Conservation (phyloP, 2,888 invertebrate species). For the Caenorhabditis macrosperma region DNA sequence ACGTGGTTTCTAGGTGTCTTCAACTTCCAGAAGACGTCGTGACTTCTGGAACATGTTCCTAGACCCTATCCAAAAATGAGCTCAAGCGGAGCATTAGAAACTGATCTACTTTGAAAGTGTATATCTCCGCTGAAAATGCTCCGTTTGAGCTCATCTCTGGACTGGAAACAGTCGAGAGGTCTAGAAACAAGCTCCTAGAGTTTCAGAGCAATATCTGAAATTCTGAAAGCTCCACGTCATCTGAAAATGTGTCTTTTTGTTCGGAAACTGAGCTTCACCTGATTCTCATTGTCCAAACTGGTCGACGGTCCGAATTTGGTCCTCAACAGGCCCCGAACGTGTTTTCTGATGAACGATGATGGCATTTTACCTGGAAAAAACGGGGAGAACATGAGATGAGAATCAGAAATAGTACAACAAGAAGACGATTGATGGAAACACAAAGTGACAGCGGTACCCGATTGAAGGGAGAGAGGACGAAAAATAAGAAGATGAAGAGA, state of each 20-base stretch:
- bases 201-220: too few species aligned
- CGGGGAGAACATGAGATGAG: not conserved
- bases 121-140: too few species aligned
- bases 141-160: too few species aligned
- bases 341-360: constrained; percentile 74
- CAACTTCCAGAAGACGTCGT: too few species aligned
- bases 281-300: constrained; percentile 56
- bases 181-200: too few species aligned
- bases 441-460: constrained; percentile 21
- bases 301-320: constrained; percentile 72
- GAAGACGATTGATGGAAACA: constrained; percentile 11
- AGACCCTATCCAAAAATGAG: too few species aligned
- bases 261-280: constrained; percentile 14
- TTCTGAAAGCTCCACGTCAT: too few species aligned
- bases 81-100: too few species aligned
- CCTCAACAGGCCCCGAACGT: constrained; percentile 72
- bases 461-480: not conserved
- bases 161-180: too few species aligned
- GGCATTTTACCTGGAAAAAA: constrained; percentile 57
- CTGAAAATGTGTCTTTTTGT: constrained; percentile 19
- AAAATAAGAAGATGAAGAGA: not conserved
- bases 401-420: not conserved
- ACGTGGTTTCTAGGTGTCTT: too few species aligned
- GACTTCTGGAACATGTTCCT: too few species aligned
- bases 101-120: too few species aligned